phyloP scores from a whole-genome alignment of 2,113 vertebrate genomes.

The Callorhinus ursinus region DNA sequence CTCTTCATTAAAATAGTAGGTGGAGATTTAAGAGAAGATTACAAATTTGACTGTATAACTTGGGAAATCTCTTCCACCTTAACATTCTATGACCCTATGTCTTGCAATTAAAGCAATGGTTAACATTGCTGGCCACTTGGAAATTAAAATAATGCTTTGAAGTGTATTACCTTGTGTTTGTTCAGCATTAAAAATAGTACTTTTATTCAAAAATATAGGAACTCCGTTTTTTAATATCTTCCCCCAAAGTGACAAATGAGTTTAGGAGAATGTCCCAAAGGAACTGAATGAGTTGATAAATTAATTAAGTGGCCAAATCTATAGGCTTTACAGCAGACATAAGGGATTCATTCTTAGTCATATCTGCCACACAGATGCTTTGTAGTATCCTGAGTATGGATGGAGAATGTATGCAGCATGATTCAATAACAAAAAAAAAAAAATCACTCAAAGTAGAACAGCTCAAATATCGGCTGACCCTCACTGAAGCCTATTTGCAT shows the following conservation, averaged over 20 bases:
- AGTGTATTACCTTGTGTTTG: background rate
- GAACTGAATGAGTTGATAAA: background rate
- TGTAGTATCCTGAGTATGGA: background rate
- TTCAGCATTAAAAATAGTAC: background rate
- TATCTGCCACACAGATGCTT: background rate
- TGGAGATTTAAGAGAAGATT: background rate
- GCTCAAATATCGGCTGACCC: background rate
- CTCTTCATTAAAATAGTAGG: constrained; percentile 24
- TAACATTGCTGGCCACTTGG: background rate
- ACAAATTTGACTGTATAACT: background rate
- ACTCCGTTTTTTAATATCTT: background rate
- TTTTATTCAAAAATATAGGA: background rate
- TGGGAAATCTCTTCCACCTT: background rate
- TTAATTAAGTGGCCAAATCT: background rate
- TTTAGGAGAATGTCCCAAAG: background rate
- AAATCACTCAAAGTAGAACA: background rate
- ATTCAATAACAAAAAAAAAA: constrained; percentile 9
- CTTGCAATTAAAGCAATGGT: background rate
- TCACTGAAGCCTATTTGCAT: background rate
- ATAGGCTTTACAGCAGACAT: background rate
- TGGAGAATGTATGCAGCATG: background rate
- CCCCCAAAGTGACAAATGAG: background rate
- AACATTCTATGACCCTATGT: background rate
- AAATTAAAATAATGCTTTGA: constrained; percentile 48
- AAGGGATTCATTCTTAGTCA: background rate